Percentiles rank a stretch among this genome's conserved stretches.
Conservation (phyloP, 1,140 invertebrate genomes). For the Protaetia brevitarsis region DNA sequence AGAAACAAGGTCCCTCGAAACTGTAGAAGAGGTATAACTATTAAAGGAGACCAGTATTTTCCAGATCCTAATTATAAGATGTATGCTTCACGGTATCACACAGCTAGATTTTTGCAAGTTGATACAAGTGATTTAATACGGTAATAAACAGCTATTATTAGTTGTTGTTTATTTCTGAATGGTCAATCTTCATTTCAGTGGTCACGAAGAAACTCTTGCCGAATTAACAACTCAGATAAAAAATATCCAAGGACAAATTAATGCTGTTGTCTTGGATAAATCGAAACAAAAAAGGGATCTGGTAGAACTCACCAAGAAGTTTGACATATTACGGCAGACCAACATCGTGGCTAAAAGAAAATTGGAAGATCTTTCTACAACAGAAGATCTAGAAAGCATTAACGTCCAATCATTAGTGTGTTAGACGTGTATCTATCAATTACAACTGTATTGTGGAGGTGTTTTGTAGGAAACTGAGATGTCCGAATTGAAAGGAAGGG, state of each 20-base stretch:
- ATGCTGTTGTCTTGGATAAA: slow-evolving; percentile 10
- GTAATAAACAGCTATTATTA: not conserved
- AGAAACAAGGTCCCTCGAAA: slow-evolving; percentile 58
- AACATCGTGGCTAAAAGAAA: slow-evolving; percentile 8
- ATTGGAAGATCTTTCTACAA: slow-evolving; percentile 27
- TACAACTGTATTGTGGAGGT: not conserved
- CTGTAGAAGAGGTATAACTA: slow-evolving; percentile 62
- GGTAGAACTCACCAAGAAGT: slow-evolving; percentile 1
- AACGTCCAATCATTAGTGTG: slow-evolving; percentile 51
- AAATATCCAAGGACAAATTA: not conserved
- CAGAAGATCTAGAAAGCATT: slow-evolving; percentile 49
- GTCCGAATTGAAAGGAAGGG: slow-evolving; percentile 44
- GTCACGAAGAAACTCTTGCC: not conserved
- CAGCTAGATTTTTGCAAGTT: slow-evolving; percentile 59
- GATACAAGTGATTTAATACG: slow-evolving; percentile 59
- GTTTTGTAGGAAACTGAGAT: slow-evolving; percentile 35
- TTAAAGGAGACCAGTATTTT: slow-evolving; percentile 59
- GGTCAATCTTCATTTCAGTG: not conserved
- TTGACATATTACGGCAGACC: slow-evolving; percentile 4
- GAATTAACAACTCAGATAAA: not conserved
- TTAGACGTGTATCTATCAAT: no score
- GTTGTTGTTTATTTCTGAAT: not conserved
- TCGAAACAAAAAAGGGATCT: not conserved
- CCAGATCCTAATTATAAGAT: slow-evolving; percentile 67
- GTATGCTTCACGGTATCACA: slow-evolving; percentile 55